These are phyloP conservation scores for Lagodon rhomboides DNA, from an alignment of 2,797 vertebrate species.

Conservation along the genomic window DNA sequence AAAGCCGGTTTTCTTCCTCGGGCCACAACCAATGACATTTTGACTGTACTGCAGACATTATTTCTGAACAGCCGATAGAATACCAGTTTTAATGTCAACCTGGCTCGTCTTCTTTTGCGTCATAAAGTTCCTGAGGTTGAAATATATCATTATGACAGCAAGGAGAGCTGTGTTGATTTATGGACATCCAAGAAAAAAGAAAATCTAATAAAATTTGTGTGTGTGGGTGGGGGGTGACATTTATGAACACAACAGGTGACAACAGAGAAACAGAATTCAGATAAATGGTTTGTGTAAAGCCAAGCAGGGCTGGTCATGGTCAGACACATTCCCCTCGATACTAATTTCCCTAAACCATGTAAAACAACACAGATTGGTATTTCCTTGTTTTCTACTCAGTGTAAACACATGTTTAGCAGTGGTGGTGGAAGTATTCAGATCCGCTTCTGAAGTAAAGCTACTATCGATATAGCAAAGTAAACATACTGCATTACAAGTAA, in stretches of 20 bases:
- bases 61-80: not conserved
- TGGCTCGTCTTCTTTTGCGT: not conserved
- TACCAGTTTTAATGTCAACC: not conserved
- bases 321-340: not conserved
- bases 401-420: not conserved
- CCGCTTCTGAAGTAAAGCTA: no score
- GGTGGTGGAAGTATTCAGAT: not conserved
- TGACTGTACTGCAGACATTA: not conserved
- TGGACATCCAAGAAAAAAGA: not conserved
- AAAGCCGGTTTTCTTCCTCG: not conserved
- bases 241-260: not conserved
- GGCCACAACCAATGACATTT: slow-evolving; percentile 7
- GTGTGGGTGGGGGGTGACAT: not conserved
- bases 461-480: not conserved
- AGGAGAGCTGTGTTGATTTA: not conserved
- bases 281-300: not conserved
- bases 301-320: not conserved
- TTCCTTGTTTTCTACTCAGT: no score
- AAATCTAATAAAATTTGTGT: not conserved
- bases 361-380: not conserved
- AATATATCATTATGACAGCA: slow-evolving; percentile 3
- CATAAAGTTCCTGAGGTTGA: not conserved
- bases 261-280: not conserved
- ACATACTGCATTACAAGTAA: not conserved
- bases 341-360: not conserved